These are phyloP conservation scores for Corythornis cristatus DNA, from an alignment of 2,113 vertebrate species.

Conservation along the genomic window DNA sequence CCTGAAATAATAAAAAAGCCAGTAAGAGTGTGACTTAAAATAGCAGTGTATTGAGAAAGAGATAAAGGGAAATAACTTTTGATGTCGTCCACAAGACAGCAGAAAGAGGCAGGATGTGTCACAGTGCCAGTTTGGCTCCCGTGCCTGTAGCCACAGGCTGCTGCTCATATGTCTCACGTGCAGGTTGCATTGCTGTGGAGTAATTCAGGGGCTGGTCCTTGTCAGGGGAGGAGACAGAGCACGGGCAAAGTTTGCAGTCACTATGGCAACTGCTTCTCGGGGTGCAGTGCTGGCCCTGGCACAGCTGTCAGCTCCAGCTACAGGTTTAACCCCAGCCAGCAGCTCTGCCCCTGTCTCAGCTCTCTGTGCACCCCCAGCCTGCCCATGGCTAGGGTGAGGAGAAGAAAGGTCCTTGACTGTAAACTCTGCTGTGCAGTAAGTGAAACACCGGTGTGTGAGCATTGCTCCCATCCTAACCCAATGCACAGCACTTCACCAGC, in stretches of 20 bases:
- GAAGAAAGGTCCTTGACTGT: not conserved
- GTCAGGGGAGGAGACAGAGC: not conserved
- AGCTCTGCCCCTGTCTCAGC: not conserved
- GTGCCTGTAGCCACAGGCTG: not conserved
- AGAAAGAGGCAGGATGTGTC: not conserved
- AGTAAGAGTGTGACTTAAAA: not conserved
- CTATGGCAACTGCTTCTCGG: constrained; percentile 31
- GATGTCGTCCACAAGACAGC: not conserved
- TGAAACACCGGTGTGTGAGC: not conserved
- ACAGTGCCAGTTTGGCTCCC: not conserved
- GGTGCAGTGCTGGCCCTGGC: constrained; percentile 2
- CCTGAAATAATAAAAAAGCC: not conserved
- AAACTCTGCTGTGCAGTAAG: not conserved
- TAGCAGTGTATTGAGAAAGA: not conserved
- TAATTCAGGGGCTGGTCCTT: not conserved
- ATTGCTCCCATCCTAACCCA: not conserved
- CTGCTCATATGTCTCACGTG: not conserved
- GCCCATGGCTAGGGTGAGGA: not conserved
- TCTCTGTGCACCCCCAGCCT: not conserved
- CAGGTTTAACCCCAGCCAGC: not conserved
- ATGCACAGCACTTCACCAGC: not conserved
- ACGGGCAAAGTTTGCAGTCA: constrained; percentile 21
- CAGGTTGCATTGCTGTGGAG: accelerated
- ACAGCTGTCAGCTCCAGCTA: constrained; percentile 30
- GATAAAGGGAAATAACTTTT: not conserved